Evolutionary conservation across 2,797 vertebrate genomes (phyloP), one percentile per base, ranked within the genome.

Genomic region (Podarcis siculus): DNA sequence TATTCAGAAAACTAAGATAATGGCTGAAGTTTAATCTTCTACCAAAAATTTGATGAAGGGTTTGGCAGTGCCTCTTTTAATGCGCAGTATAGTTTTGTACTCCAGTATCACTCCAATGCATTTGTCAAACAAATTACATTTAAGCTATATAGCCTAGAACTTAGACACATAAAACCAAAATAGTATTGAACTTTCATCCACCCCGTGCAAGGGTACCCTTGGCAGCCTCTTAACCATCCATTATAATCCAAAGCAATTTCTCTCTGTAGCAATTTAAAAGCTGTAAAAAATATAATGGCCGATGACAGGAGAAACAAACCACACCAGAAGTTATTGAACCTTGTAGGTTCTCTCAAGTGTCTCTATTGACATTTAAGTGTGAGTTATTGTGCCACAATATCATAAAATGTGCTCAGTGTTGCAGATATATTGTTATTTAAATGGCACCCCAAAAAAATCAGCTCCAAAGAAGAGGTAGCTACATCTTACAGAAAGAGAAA

Each of bases 291-390:
- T 73, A 92, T 91, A 94, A 95, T 91, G 82, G 91, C 91, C 87
- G 88, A 95, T 92, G 92, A 95, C 93, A 95, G 89, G 89, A 93
- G 93, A 95, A 95, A 95, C 95, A 94, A 95, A 95, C 94, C 90
- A 90, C 83, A 92, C 87, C 87, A 94, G 92, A 92, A 95, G 90
- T 95, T 93, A 95, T 86, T 95, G 95, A 95, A 95, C 94, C 93
- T 94, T 93, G 89, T 87, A 91, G 87, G 83, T 92, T 93, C 91
- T 90, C 92, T 45, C 85, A 94, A 95, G 93, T 86, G 69, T 92
- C 91, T 93, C 89, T 94, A 94, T 87, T 95, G 95, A 95, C 89
- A 92, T 93, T 92, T 92, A 93, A 93, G 91, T 92, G 87, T 94
- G 95, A 95, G 90, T 94, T 94, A 96, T 89, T 91, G 90, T 85